Evolutionary conservation across 2,797 vertebrate species (phyloP).

Genomic region (Bufotes viridis): DNA sequence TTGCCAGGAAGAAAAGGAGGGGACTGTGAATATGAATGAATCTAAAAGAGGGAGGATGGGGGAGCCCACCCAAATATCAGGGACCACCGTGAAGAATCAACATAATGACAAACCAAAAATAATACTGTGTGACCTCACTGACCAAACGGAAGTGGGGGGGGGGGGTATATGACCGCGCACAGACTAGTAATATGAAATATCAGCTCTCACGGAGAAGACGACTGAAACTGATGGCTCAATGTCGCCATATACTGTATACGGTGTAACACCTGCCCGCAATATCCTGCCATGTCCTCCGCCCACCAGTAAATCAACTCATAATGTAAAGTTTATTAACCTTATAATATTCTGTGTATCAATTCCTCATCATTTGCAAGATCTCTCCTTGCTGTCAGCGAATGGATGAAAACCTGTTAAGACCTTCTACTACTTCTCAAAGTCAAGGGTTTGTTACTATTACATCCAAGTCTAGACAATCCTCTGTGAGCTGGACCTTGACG

Average conservation of each 20-base stretch:
- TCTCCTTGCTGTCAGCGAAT: too few relatives aligned
- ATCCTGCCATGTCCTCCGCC: not conserved
- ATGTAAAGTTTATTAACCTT: not conserved
- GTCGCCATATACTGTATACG: not conserved
- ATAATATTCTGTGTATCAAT: too few relatives aligned
- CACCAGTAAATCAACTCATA: not conserved
- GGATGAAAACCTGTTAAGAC: not conserved
- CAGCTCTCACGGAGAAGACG: not conserved
- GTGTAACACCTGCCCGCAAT: not conserved
- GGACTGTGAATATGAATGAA: constrained; percentile 33
- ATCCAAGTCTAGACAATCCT: too few relatives aligned
- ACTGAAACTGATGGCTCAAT: not conserved
- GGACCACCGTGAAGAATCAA: constrained; percentile 43
- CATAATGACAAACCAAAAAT: constrained; percentile 10
- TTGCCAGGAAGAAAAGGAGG: constrained; percentile 46
- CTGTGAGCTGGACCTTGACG: too few relatives aligned
- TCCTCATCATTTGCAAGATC: too few relatives aligned
- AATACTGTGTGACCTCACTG: not conserved
- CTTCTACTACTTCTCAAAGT: too few relatives aligned
- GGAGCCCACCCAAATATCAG: constrained; percentile 35
- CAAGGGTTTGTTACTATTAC: too few relatives aligned
- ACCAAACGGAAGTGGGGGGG: not conserved
- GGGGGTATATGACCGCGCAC: not conserved
- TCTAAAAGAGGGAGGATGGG: not conserved
- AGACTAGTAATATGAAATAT: not conserved